Percentiles rank a stretch among this genome's conserved stretches.
Evolutionary conservation across 2,888 invertebrate species (phyloP).

Genomic region (Euzophera pinguis): DNA sequence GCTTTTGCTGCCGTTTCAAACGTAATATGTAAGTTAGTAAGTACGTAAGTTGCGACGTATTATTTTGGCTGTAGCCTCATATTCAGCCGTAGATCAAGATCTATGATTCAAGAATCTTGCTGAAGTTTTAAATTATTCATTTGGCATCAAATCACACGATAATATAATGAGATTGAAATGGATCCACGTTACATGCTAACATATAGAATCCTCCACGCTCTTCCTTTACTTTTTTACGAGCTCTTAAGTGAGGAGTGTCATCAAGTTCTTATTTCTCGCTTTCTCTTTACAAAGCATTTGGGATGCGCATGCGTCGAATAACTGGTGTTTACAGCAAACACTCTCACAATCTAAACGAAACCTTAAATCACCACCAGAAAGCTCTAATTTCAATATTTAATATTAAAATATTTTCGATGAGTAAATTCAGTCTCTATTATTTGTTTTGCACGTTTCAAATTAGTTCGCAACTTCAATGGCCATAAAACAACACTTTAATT

Average conservation of each 20-base stretch:
- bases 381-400: background rate
- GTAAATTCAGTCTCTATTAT: slow-evolving; percentile 6
- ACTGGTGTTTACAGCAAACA: slow-evolving; percentile 10
- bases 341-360: background rate
- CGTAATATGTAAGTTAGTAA: too few relatives aligned
- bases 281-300: slow-evolving; percentile 52
- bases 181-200: background rate
- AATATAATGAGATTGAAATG: too few relatives aligned
- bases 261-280: slow-evolving; percentile 36
- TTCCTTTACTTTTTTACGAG: background rate
- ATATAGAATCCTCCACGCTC: background rate
- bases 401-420: background rate
- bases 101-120: too few relatives aligned
- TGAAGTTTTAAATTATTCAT: too few relatives aligned
- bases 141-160: too few relatives aligned
- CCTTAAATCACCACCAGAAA: background rate
- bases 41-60: too few relatives aligned
- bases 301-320: slow-evolving; percentile 36
- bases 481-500: background rate
- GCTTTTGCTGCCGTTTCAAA: too few relatives aligned
- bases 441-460: slow-evolving; percentile 7
- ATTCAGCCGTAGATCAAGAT: too few relatives aligned
- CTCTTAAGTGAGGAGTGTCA: slow-evolving; percentile 6
- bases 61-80: too few relatives aligned
- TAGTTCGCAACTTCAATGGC: background rate